These are phyloP conservation scores for Bellardia bayeri DNA, from an alignment of 2,888 invertebrate genomes.

Conservation along the genomic window DNA sequence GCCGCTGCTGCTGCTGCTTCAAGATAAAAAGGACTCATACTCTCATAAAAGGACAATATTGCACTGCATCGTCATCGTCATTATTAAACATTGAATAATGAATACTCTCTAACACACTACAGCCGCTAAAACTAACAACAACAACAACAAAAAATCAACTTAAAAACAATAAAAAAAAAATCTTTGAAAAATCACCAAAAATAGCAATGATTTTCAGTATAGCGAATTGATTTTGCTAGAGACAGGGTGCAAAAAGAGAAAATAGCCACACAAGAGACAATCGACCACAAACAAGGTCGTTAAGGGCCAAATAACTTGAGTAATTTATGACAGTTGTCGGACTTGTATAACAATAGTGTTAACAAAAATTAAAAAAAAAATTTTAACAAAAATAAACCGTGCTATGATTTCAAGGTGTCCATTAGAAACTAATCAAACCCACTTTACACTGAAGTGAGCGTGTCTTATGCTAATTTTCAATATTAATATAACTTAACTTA, in stretches of 20 bases:
- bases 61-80: constrained; percentile 44
- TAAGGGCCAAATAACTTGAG: constrained; percentile 80
- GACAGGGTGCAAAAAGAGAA: not conserved
- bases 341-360: constrained; percentile 53
- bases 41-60: constrained; percentile 52
- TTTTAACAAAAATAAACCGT: not conserved
- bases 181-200: constrained; percentile 32
- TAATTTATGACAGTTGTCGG: constrained; percentile 78
- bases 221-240: constrained; percentile 62
- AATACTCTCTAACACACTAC: not conserved
- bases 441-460: constrained; percentile 6
- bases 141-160: constrained; percentile 20
- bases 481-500: not conserved
- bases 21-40: constrained; percentile 19
- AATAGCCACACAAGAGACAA: not conserved
- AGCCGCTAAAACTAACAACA: constrained; percentile 44
- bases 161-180: constrained; percentile 65
- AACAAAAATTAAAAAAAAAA: constrained; percentile 26
- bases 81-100: constrained; percentile 57
- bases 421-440: constrained; percentile 49
- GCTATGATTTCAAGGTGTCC: not conserved
- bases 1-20: not conserved
- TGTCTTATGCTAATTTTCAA: constrained; percentile 49
- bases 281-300: constrained; percentile 78
- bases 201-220: constrained; percentile 44